Evolutionary conservation across 2,888 invertebrate species (phyloP), one percentile per base, ranked within the genome.

Genomic region (Rhagonycha lutea): DNA sequence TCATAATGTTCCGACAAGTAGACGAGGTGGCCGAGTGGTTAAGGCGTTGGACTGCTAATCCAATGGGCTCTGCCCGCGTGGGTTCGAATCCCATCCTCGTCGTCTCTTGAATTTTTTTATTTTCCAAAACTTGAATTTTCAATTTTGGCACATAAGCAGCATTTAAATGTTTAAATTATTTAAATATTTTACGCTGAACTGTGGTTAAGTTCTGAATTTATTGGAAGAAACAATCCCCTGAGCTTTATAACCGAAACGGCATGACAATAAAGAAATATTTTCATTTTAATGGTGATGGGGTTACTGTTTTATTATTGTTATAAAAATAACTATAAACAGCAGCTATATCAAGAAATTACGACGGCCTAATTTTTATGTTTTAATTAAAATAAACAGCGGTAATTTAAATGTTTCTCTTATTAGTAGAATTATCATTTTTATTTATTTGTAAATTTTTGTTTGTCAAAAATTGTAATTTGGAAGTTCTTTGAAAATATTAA

Each of bases 21-120:
- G 83, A 82, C 82, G 90, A 90, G 90, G 90, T 90, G 90, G 90
- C 90, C 90, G 91, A 91, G 90, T 89, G 90, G 91, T 90, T 91
- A 90, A 90, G 90, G 90, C 90, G 90, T 90, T 90, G 90, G 90
- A 90, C 90, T 90, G 90, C 90, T 90, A 90, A 90, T 90, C 90
- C 89, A 90, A 90, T 90, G 90, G 89, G 90, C 89, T 90, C 89
- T 90, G 89, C 90, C 89, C 90, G 90, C 90, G 90, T 90, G 90
- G 90, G 90, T 90, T 90, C 90, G 90, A 90, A 90, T 90, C 90
- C 90, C 90, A 89, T 90, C 89, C 88, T 88, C 88, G 83, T 83
- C 83, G 83, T 12, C 24, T 14, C 47, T 68, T 68, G 65, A 61
- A 69, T 69, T 14, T 70, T 62, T 29, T 8, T 9, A 28, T 8